Evolutionary conservation across 2,888 invertebrate genomes (phyloP).

Genomic region (Brachyptera risi): DNA sequence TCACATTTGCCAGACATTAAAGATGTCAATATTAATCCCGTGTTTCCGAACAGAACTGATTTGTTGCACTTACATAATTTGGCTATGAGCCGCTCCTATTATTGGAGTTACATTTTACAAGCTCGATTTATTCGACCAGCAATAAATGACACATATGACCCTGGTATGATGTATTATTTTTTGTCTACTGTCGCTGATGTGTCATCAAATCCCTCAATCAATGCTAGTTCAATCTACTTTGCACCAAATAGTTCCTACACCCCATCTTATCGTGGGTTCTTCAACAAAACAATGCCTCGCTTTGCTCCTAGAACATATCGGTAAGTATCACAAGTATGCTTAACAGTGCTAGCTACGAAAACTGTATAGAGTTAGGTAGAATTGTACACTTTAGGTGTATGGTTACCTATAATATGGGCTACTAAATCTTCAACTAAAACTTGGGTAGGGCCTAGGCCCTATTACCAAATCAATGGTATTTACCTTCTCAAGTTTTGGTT

Average conservation of each 20-base stretch:
- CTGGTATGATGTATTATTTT: constrained; percentile 97
- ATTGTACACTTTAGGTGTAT: too few species aligned
- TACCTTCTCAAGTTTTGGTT: too few species aligned
- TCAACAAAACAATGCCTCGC: constrained; percentile 90
- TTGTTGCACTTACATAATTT: constrained; percentile 91
- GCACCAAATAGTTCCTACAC: constrained; percentile 92
- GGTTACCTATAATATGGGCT: too few species aligned
- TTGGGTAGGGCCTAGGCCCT: too few species aligned
- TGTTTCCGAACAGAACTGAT: constrained; percentile 91
- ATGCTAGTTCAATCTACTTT: constrained; percentile 91
- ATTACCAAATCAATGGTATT: too few species aligned
- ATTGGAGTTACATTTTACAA: constrained; percentile 91
- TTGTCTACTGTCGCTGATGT: constrained; percentile 93
- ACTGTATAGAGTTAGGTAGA: too few species aligned
- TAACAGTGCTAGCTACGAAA: too few species aligned
- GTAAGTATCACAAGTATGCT: too few species aligned
- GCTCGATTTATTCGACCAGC: constrained; percentile 85
- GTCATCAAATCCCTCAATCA: constrained; percentile 85
- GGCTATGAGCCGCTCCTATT: constrained; percentile 93
- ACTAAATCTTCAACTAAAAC: too few species aligned
- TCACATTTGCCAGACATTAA: constrained; percentile 92
- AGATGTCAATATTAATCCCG: constrained; percentile 89
- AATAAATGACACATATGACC: constrained; percentile 89
- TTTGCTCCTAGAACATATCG: constrained; percentile 90
- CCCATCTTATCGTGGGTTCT: constrained; percentile 90